These are phyloP conservation scores for Meteorus sp. DNA, from an alignment of 1,140 invertebrate genomes.

Conservation along the genomic window DNA sequence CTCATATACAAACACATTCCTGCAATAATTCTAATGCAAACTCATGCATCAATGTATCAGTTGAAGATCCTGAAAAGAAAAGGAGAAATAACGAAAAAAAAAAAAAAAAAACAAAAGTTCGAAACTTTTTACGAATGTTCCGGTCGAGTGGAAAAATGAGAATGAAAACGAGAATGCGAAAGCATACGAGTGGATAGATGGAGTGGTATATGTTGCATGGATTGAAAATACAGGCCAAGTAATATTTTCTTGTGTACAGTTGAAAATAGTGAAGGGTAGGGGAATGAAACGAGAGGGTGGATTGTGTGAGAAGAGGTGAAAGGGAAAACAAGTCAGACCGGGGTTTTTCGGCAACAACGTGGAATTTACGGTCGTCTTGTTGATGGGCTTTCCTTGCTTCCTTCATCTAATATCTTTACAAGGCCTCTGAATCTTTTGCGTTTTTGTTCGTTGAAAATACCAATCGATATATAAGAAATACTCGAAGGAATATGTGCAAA, in stretches of 20 bases:
- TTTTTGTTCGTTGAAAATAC: background rate
- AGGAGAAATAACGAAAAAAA: too few species aligned
- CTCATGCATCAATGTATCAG: too few species aligned
- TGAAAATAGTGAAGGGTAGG: constrained; percentile 23
- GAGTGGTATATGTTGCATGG: constrained; percentile 29
- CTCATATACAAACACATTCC: too few species aligned
- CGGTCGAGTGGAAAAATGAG: constrained; percentile 2
- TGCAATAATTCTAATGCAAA: too few species aligned
- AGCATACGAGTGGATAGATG: constrained; percentile 14
- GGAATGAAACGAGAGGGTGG: constrained; percentile 20
- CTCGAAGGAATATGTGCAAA: background rate
- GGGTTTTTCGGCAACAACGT: constrained; percentile 11
- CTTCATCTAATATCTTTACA: constrained; percentile 25
- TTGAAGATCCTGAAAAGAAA: too few species aligned
- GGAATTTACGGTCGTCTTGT: constrained; percentile 20
- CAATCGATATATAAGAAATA: constrained; percentile 8
- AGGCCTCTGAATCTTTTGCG: constrained; percentile 16
- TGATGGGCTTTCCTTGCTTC: constrained; percentile 25
- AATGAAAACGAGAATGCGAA: background rate
- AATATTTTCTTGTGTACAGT: constrained; percentile 51
- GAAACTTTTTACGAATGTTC: too few species aligned
- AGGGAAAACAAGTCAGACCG: constrained; percentile 3
- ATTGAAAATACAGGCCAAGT: constrained; percentile 37
- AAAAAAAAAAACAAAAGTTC: too few species aligned
- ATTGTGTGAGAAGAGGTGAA: constrained; percentile 7